Conservation (phyloP, 2,888 invertebrate genomes). For the Heteropelma amictum region DNA sequence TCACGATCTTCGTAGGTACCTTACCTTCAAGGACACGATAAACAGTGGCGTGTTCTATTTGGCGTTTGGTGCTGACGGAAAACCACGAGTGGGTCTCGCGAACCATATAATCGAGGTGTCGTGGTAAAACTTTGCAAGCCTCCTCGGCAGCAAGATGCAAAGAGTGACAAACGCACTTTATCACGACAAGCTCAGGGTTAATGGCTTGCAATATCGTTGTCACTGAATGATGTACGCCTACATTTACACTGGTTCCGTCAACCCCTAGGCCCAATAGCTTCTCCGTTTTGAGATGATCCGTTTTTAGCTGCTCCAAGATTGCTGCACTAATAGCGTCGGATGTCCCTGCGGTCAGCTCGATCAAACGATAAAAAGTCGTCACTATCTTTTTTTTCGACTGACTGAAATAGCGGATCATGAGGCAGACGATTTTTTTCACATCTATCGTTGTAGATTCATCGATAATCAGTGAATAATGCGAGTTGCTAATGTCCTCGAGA, state of each 20-base stretch:
- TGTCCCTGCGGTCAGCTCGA: conserved; percentile 50
- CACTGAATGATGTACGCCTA: conserved; percentile 59
- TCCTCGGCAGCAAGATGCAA: conserved; percentile 54
- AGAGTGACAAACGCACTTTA: conserved; percentile 48
- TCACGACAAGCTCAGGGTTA: conserved; percentile 43
- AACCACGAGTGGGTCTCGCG: conserved; percentile 64
- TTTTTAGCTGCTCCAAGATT: conserved; percentile 47
- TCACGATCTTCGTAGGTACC: conserved; percentile 53
- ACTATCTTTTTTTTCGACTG: conserved; percentile 14
- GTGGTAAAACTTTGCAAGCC: conserved; percentile 47
- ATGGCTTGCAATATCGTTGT: conserved; percentile 54
- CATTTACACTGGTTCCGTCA: conserved; percentile 62
- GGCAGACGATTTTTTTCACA: conserved; percentile 46
- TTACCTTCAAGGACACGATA: conserved; percentile 51
- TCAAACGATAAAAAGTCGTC: conserved; percentile 54
- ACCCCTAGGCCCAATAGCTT: conserved; percentile 59
- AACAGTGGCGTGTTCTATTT: conserved; percentile 52
- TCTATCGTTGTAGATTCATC: conserved; percentile 65
- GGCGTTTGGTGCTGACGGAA: conserved; percentile 61
- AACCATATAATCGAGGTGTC: conserved; percentile 58
- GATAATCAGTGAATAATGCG: conserved; percentile 62
- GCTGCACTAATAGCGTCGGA: conserved; percentile 39
- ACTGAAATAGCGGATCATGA: conserved; percentile 55
- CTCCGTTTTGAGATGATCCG: conserved; percentile 50
- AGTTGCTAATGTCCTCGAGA: conserved; percentile 63